Base-by-base conservation (phyloP, 1,140 invertebrate species). In the Aphelenchoides fujianensis region DNA sequence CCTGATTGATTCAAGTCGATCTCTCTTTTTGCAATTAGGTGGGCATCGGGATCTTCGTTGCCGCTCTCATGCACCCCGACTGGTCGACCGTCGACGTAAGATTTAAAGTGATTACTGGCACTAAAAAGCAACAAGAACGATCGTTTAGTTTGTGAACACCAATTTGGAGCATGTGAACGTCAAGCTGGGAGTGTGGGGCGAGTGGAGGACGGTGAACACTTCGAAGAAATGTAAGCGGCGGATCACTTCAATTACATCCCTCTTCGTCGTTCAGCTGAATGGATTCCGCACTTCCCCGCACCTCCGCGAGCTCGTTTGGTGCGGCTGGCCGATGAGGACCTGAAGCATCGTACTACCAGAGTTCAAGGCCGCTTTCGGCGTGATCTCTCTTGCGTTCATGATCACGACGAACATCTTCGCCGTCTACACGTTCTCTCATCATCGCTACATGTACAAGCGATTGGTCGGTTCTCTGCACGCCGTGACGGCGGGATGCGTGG, bases 341-440 rank as follows among this genome's bases (percentile, higher is more conserved):
- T 80, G 35, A 79, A 79, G 61, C 79, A 77, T 80, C 67, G 69
- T 73, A 55, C 12, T 31, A 72, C 19, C 48, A 76, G 80, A 16
- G 78, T 75, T 1, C 79, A 81, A 73, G n/a, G 80, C 80, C 37
- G 80, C 70, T 19, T 73, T 81, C 36, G 59, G 80, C 30, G 59
- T 75, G 5, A 80, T 81, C 61, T 68, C 77, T 16, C 37, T 82
- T 16, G 63, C 70, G 9, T 55, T 81, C n/a, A 80, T 81, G 68
- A 59, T 77, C 2, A 31, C 35, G 31, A 82, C 66, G 59, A 81
- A 82, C 32, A 30, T 68, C 7, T 63, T 82, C 9, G 79, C 79
- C 23, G 36, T 81, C n/a, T 82, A 77, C 69, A 81, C 79, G 16
- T 81, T 81, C 72, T 66, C 69, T 41, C 77, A 81, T 68, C 79